Percentiles rank a stretch among this genome's conserved stretches.
Conservation (phyloP, 2,113 vertebrate genomes). For the Odocoileus hemionus region DNA sequence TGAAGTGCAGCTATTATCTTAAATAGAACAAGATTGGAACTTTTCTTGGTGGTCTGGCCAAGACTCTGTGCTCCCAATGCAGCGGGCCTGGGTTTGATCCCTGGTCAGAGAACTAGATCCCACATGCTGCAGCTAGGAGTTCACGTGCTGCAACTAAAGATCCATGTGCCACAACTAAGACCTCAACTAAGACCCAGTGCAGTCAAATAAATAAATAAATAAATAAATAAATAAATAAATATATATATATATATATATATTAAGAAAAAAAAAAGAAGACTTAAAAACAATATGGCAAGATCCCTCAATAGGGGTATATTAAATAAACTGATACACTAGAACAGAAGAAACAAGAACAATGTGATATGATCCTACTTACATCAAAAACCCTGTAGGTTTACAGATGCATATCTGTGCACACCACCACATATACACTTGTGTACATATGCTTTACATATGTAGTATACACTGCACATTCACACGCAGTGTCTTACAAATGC, state of each 20-base stretch:
- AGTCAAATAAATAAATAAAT: background rate
- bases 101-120: background rate
- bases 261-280: fast-evolving
- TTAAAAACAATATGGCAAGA: background rate
- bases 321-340: background rate
- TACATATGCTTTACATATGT: background rate
- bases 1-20: background rate
- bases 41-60: background rate
- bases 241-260: background rate
- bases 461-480: background rate
- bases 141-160: background rate
- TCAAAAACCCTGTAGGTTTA: background rate
- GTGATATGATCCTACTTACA: background rate
- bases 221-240: too few species aligned
- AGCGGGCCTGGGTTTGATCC: background rate
- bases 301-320: background rate
- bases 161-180: background rate
- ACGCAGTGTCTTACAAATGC: background rate
- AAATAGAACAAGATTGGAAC: background rate
- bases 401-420: background rate
- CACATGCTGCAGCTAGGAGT: background rate
- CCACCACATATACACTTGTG: background rate
- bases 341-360: background rate
- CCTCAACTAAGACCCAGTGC: background rate
- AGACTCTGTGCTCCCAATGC: background rate